Percentiles rank a stretch among this genome's conserved stretches.
These are phyloP conservation scores for Dryobotodes eremita DNA, from an alignment of 2,888 invertebrate genomes.

Conservation along the genomic window DNA sequence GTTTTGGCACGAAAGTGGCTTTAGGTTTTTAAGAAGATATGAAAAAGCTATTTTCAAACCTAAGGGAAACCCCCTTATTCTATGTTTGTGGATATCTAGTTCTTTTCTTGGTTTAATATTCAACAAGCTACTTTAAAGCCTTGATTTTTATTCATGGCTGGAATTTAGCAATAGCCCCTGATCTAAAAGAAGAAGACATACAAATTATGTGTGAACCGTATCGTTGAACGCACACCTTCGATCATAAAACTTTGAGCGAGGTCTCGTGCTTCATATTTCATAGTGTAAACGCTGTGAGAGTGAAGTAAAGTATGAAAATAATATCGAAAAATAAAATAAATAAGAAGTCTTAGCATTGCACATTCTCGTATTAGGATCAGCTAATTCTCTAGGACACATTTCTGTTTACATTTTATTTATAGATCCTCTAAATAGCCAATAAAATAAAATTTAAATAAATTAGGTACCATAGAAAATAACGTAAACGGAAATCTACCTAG, in stretches of 20 bases:
- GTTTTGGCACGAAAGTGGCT: background rate
- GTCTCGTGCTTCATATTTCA: constrained; percentile 80
- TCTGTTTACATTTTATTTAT: constrained; percentile 75
- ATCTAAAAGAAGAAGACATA: constrained; percentile 33
- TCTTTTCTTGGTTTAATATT: background rate
- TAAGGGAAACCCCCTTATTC: background rate
- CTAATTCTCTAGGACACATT: constrained; percentile 85
- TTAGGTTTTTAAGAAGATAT: background rate
- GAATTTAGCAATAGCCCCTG: constrained; percentile 24
- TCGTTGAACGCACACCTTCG: constrained; percentile 77
- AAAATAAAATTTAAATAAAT: constrained; percentile 18
- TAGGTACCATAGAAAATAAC: constrained; percentile 28
- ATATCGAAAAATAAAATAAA: constrained; percentile 84
- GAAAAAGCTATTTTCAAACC: background rate
- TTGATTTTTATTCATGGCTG: constrained; percentile 8
- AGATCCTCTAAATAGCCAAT: constrained; percentile 37
- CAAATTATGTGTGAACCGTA: constrained; percentile 72
- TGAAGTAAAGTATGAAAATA: constrained; percentile 87
- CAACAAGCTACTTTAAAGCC: constrained; percentile 21
- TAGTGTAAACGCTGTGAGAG: constrained; percentile 82
- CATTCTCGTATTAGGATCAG: constrained; percentile 89
- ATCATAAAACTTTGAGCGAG: constrained; percentile 76
- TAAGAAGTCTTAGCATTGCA: constrained; percentile 90
- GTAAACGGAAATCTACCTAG: constrained; percentile 87
- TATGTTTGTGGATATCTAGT: background rate